Evolutionary conservation across 2,113 vertebrate species (phyloP).

Genomic region (Lagopus muta): DNA sequence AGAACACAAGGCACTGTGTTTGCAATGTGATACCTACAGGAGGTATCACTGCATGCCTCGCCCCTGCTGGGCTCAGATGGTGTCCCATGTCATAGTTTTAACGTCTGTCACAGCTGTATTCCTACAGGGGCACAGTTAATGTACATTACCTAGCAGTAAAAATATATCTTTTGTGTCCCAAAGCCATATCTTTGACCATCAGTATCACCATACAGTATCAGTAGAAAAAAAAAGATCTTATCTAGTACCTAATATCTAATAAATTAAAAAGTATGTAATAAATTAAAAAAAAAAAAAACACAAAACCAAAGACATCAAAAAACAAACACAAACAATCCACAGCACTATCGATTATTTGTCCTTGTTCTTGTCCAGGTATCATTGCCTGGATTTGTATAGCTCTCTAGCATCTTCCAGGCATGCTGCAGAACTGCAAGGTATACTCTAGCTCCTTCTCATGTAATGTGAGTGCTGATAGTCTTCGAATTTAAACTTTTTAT

Average conservation of each 20-base stretch:
- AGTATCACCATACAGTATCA: no score
- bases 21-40: neutral
- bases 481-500: neutral
- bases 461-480: neutral
- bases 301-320: neutral
- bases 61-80: neutral
- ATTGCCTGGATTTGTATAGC: neutral
- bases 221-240: neutral
- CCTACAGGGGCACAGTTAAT: neutral
- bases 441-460: constrained; percentile 5
- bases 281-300: neutral
- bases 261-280: neutral
- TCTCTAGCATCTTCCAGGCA: neutral
- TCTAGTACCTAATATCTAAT: neutral
- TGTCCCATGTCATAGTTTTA: neutral
- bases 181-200: neutral
- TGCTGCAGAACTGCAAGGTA: neutral
- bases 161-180: neutral
- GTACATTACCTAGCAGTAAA: neutral
- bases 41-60: neutral
- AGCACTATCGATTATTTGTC: neutral
- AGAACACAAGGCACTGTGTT: neutral
- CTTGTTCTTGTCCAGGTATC: neutral
- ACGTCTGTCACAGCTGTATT: neutral
- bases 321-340: neutral